Evolutionary conservation across 1,140 invertebrate species (phyloP), one percentile per base, ranked within the genome.

Genomic region (Scaptomyza graminum): DNA sequence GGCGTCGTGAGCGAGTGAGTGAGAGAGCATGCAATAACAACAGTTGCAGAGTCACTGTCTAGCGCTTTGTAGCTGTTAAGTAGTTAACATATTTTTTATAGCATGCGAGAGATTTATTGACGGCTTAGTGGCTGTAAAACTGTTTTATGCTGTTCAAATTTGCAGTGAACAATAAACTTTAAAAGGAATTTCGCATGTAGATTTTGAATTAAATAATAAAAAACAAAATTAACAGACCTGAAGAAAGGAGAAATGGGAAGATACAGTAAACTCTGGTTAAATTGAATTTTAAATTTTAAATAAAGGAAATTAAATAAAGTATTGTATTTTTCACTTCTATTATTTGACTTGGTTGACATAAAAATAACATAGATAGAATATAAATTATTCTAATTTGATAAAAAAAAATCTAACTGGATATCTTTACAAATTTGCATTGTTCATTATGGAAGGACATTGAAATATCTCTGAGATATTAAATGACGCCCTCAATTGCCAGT

Each of bases 361-460:
- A 22, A 22, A 3, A 3, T 22, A 22, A 22, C 18, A 22, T 22
- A 22, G 18, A 22, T 22, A 3, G 18, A 2, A 22, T 22, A 22
- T 0, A 22, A 22, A 22, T 22, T 22, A 3, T 0, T 22, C 4
- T 22, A 2, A 2, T 22, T 22, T 2, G n/a, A n/a, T n/a, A 22
- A 22, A 2, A 18, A 18, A 22, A 22, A 22, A 22, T 22, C 18
- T 2, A 2, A 22, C 18, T 7, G 6, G 6, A 28, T 28, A 5
- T 28, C 5, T 3, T 28, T 5, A 28, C 5, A 28, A 28, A 5
- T 6, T 7, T 28, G 28, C 28, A 28, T 28, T 71, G 67, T 78
- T 74, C 76, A 84, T 69, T 73, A 22, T 22, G 51, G 41, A 0
- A 9, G 39, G 70, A 68, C 82, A 81, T 46, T 81, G 81, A 79